Evolutionary conservation across 2,888 invertebrate species (phyloP), one percentile per base, ranked within the genome.

Genomic region (Mythimna vitellina): DNA sequence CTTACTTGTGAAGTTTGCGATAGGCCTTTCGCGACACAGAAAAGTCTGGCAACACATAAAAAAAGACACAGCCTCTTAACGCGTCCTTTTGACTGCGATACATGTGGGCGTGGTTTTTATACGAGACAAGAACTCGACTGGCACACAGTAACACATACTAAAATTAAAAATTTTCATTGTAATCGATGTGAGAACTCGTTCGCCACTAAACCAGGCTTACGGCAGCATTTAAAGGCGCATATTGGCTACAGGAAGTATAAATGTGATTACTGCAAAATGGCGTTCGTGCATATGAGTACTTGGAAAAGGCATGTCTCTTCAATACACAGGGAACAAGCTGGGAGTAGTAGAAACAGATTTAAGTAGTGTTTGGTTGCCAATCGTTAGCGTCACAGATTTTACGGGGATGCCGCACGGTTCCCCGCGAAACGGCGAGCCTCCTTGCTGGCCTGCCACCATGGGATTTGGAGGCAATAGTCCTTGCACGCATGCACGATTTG

Each of bases 41-140:
- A 85, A 51, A 79, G 82, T 5, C 81, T 90, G 66, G 70, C 82
- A 32, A 61, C 82, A 6, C 93, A 93, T 42, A 85, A 82, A 22
- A 90, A 87, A 61, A 81, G 85, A 2, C 82, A 91, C 8, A 94
- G 94, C 49, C 25, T 68, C 3, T 88, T 88, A 83, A 80, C 87
- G 22, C 90, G 54, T 91, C 92, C 66, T 81, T 76, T 80, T 32
- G 56, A 90, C 20, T 96, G 96, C 63, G 79, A 87, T 0, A 83
- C 91, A 1, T 96, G 96, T 63, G 92, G 92, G 1, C 93, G 92
- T 79, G 88, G 89, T 0, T 93, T 93, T 25, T 82, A 67, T 17
- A 73, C 83, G 0, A 62, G 51, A 1, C 74, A 80, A 20, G 85
- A 84, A 70, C 85, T 91, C 14, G 67, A 58, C 3, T 84, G 87